Evolutionary conservation across 2,113 vertebrate genomes (phyloP), one percentile per base, ranked within the genome.

Genomic region (Talpa occidentalis): DNA sequence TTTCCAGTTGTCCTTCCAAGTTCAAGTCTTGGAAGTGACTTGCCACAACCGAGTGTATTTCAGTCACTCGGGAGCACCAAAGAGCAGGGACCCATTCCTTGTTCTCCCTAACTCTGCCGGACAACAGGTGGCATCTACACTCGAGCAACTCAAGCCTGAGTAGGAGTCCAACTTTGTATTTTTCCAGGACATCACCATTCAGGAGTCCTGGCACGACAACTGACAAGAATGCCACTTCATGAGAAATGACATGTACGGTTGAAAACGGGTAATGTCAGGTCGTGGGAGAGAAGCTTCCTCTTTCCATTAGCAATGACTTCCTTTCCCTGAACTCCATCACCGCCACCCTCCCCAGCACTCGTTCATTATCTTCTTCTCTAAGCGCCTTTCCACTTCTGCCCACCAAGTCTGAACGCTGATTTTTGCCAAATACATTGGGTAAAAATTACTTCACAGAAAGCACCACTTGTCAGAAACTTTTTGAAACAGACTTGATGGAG

Each of bases 241-340:
- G 87, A 80, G 62, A 96, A 97, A 60, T 87, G 82, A 52, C 66
- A 94, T n/a, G 83, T 35, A 64, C 54, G 70, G 67, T 2, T 56
- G n/a, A 94, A 95, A 94, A 42, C 83, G 88, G 94, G 67, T 93
- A 70, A 94, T 89, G 56, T 37, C n/a, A 91, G 80, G 69, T 69
- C 80, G 56, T 30, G 67, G 69, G 77, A 16, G 64, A 91, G 62
- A 94, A 73, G 16, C 73, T 96, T 96, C 94, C 96, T 90, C 85
- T 96, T 96, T 82, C 85, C 73, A 64, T 82, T 87, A 37, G 40
- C 56, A 96, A 85, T 87, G 62, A 79, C 72, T 95, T 95, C 93
- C 85, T 24, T 87, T 80, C 52, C 69, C 85, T 44, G 62, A 81
- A 92, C 32, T n/a, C 2, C 6, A 47, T 73, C 91, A 37, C 59